These are phyloP conservation scores for Cryptomyrus ogoouensis DNA, from an alignment of 2,113 vertebrate species.

Conservation along the genomic window DNA sequence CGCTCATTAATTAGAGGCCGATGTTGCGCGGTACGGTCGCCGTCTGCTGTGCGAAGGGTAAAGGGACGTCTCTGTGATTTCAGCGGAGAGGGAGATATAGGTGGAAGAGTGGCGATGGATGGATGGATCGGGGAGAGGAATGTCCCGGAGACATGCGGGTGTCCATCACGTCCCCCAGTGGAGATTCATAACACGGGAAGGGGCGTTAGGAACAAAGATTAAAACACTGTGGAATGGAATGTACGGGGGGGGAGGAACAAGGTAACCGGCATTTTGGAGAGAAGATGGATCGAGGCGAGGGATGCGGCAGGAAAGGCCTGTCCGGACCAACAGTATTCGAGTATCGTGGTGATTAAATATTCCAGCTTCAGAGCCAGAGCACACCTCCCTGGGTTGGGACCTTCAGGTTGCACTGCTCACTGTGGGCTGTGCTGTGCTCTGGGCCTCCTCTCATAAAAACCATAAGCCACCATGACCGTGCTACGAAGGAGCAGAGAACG, in stretches of 20 bases:
- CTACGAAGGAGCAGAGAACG: neutral
- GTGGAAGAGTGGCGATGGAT: neutral
- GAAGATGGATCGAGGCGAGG: constrained; percentile 55
- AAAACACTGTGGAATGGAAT: constrained; percentile 52
- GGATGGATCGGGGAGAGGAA: neutral
- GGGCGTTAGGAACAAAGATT: constrained; percentile 23
- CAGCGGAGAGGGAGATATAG: neutral
- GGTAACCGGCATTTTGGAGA: constrained; percentile 43
- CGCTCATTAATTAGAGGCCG: neutral
- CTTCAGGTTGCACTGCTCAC: neutral
- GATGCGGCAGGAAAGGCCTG: constrained; percentile 53
- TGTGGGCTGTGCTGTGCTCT: too few species aligned
- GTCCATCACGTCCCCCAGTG: constrained; percentile 37
- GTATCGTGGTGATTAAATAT: constrained; percentile 45
- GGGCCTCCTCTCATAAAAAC: neutral
- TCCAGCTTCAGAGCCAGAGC: constrained; percentile 44
- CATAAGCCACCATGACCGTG: neutral
- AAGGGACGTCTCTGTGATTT: neutral
- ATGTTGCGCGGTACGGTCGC: neutral
- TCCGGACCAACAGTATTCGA: constrained; percentile 28
- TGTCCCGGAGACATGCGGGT: neutral
- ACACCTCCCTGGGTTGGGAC: neutral
- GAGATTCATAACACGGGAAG: constrained; percentile 48
- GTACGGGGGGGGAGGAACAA: constrained; percentile 14
- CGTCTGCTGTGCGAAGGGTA: neutral